phyloP scores from a whole-genome alignment of 2,113 vertebrate species.

The Ardeotis arabs region DNA sequence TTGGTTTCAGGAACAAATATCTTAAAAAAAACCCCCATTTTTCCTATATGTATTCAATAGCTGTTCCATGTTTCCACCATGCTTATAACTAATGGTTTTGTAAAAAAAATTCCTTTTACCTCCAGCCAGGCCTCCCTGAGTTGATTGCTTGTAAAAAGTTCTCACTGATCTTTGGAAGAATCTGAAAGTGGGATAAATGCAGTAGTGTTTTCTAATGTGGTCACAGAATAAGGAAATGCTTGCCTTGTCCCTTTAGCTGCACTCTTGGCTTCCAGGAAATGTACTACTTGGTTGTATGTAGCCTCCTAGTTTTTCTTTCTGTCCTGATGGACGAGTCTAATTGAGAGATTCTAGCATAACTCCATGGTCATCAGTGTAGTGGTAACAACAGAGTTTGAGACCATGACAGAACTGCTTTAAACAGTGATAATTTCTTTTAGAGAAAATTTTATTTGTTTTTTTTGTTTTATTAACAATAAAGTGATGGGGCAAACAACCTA shows the following conservation, averaged over 20 bases:
- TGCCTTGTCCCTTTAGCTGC: background rate
- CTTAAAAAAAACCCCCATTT: background rate
- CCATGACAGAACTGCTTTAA: background rate
- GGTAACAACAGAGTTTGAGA: background rate
- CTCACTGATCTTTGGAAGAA: background rate
- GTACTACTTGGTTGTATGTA: background rate
- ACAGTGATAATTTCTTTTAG: background rate
- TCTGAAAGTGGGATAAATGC: background rate
- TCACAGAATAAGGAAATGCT: background rate
- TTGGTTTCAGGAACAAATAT: background rate
- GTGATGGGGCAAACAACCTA: accelerated
- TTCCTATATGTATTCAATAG: accelerated
- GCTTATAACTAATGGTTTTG: background rate
- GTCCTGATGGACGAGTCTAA: background rate
- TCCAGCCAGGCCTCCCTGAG: background rate
- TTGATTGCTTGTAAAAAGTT: background rate
- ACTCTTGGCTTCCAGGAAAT: background rate
- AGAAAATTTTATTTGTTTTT: background rate
- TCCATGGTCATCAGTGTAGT: background rate
- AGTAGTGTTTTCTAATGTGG: background rate
- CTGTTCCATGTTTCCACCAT: background rate
- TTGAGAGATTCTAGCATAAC: background rate
- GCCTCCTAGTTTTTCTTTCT: background rate
- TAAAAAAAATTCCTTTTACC: background rate
- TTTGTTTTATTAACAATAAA: background rate